These are phyloP conservation scores for Lerista edwardsae DNA, from an alignment of 2,797 vertebrate species.

Conservation along the genomic window DNA sequence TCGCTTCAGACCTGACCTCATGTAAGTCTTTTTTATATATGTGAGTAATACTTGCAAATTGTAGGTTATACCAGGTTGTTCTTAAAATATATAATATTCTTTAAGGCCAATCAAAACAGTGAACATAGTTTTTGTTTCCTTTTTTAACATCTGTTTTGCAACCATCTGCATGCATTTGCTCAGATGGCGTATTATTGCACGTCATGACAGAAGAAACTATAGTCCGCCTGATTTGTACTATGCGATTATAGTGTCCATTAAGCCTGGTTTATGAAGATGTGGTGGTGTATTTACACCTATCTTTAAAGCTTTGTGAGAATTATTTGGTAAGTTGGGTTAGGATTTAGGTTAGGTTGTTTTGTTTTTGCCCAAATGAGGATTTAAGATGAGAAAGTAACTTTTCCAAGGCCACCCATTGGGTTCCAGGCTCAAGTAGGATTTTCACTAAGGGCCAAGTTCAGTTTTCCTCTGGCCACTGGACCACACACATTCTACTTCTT, in stretches of 20 bases:
- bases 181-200: too few relatives aligned
- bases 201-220: too few relatives aligned
- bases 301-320: too few relatives aligned
- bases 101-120: background rate
- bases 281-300: too few relatives aligned
- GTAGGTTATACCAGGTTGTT: background rate
- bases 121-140: background rate
- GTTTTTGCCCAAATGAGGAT: background rate
- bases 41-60: background rate
- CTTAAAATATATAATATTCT: background rate
- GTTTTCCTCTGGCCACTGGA: background rate
- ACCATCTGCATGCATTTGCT: background rate
- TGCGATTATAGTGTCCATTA: too few relatives aligned
- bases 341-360: background rate
- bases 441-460: background rate
- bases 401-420: background rate
- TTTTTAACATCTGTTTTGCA: conserved; percentile 18
- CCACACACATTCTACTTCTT: background rate
- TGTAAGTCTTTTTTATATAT: conserved; percentile 78
- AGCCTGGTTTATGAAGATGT: too few relatives aligned
- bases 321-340: too few relatives aligned
- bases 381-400: background rate
- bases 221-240: too few relatives aligned
- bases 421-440: background rate
- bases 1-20: conserved; percentile 90